Percentiles rank a stretch among this genome's conserved stretches.
Conservation (phyloP, 2,113 vertebrate species). For the Microtus richardsoni region DNA sequence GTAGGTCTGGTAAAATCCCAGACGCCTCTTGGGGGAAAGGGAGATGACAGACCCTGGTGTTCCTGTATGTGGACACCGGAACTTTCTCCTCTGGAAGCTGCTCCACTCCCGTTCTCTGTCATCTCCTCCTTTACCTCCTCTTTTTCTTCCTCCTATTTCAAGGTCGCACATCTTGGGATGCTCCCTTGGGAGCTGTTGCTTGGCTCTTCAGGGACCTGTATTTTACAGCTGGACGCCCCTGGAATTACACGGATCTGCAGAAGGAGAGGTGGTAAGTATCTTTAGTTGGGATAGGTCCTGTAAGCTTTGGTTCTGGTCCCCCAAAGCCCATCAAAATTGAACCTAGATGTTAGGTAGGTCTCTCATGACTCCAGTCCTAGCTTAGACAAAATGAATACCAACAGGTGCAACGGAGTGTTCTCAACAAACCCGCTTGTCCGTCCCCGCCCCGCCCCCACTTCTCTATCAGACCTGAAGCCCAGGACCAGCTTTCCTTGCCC, state of each 20-base stretch:
- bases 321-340: neutral
- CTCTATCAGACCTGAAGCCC: neutral
- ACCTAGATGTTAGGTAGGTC: neutral
- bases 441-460: neutral
- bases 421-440: neutral
- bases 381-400: slow-evolving; percentile 17
- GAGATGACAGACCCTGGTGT: neutral
- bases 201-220: slow-evolving; percentile 45
- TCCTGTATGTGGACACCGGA: neutral
- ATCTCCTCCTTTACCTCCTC: neutral
- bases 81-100: slow-evolving; percentile 15
- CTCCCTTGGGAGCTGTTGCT: slow-evolving; percentile 61
- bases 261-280: neutral
- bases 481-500: slow-evolving; percentile 26
- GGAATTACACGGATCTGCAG: slow-evolving; percentile 60
- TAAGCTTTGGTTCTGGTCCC: neutral
- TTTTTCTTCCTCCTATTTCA: slow-evolving; percentile 54
- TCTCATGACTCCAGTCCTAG: neutral
- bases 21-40: neutral
- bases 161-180: slow-evolving; percentile 14
- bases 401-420: slow-evolving; percentile 34
- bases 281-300: neutral
- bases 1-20: neutral
- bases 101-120: slow-evolving; percentile 17
- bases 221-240: slow-evolving; percentile 28